A percentile compares a stretch with the other conserved stretches of the same genome.
phyloP scores from a whole-genome alignment of 92 coral and sea anemone species.

The Paragorgia papillata region DNA sequence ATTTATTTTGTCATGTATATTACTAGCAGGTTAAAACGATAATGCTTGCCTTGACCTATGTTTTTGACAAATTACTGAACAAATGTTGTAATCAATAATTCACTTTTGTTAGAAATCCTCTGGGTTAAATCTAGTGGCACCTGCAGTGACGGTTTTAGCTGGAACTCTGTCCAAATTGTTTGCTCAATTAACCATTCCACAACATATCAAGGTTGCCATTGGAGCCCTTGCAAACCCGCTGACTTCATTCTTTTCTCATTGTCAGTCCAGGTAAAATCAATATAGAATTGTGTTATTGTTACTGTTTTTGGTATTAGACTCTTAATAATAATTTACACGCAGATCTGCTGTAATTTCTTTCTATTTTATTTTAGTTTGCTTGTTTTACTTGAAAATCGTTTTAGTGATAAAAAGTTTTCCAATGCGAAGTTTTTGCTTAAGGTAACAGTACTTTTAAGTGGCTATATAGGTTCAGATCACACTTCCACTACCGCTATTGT shows the following conservation, averaged over 20 bases:
- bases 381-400: background rate
- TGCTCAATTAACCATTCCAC: conserved; percentile 9
- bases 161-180: conserved; percentile 35
- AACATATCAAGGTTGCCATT: conserved; percentile 14
- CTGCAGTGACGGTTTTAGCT: conserved; percentile 39
- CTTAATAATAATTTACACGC: background rate
- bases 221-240: conserved; percentile 4
- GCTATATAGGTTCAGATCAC: too few relatives aligned
- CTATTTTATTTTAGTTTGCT: background rate
- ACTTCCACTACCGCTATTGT: too few relatives aligned
- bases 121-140: conserved; percentile 28
- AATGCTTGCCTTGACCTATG: too few relatives aligned
- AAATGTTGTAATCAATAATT: background rate
- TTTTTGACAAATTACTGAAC: too few relatives aligned
- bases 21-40: too few relatives aligned
- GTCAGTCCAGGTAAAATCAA: conserved; percentile 26
- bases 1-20: too few relatives aligned
- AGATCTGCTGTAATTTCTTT: background rate
- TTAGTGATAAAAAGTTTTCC: background rate
- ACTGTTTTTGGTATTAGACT: background rate
- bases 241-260: conserved; percentile 10
- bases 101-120: conserved; percentile 5
- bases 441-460: too few relatives aligned
- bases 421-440: conserved; percentile 34
- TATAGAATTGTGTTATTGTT: background rate